Evolutionary conservation across 2,113 vertebrate species (phyloP).

Genomic region (Galemys pyrenaicus): DNA sequence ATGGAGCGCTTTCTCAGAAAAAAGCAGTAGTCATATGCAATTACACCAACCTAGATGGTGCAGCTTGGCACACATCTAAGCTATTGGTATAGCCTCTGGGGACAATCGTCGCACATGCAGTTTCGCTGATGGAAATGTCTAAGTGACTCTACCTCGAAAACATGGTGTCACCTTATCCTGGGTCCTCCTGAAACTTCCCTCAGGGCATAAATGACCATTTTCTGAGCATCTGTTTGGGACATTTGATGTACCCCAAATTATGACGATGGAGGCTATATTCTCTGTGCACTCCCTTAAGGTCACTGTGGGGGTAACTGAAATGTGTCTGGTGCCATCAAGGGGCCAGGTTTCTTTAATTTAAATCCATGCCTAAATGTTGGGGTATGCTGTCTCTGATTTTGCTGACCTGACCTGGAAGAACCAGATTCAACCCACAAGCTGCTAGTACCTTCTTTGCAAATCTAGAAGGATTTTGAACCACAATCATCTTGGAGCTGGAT

Average conservation of each 20-base stretch:
- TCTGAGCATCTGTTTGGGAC: rapidly evolving
- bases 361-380: not conserved
- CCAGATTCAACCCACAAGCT: not conserved
- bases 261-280: not conserved
- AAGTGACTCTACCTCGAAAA: not conserved
- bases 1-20: not conserved
- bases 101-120: no score
- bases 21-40: not conserved
- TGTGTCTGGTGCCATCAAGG: rapidly evolving
- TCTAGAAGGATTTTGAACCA: not conserved
- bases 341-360: not conserved
- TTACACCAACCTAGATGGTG: no score
- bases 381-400: no score
- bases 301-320: not conserved
- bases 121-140: no score
- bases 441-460: not conserved
- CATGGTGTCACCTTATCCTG: no score
- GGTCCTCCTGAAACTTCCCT: not conserved
- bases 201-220: not conserved
- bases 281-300: not conserved
- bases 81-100: no score
- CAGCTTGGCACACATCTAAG: no score
- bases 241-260: no score
- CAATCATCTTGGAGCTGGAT: no score
- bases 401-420: no score